Percentiles rank a stretch among this genome's conserved stretches.
Evolutionary conservation across 2,888 invertebrate genomes (phyloP).

Genomic region (Prenolepis imparis): DNA sequence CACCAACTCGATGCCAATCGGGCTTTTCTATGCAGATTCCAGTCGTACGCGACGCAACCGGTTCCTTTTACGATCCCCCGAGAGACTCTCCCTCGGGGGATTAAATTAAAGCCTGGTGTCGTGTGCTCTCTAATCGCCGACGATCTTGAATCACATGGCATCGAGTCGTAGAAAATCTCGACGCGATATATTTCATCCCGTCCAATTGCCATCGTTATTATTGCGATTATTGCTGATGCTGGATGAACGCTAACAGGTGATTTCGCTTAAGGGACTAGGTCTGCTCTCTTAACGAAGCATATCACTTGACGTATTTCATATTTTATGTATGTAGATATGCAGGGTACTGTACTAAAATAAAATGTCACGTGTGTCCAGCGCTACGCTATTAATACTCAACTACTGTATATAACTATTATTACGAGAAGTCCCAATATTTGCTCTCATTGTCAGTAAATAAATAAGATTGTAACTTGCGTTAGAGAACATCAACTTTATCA

Average conservation of each 20-base stretch:
- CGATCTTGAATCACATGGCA: constrained; percentile 64
- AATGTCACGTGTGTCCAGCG: not conserved
- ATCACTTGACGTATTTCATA: constrained; percentile 4
- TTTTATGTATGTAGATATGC: constrained; percentile 14
- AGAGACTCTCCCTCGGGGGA: constrained; percentile 60
- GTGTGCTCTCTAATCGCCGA: constrained; percentile 66
- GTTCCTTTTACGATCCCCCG: constrained; percentile 69
- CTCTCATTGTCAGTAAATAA: not conserved
- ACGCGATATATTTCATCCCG: constrained; percentile 63
- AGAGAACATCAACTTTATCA: not conserved
- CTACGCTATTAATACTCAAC: constrained; percentile 11
- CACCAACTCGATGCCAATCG: constrained; percentile 16
- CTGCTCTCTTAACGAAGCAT: constrained; percentile 25
- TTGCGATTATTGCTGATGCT: constrained; percentile 41
- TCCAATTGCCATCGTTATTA: constrained; percentile 46
- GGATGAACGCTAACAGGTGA: constrained; percentile 38
- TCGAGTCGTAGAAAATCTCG: constrained; percentile 50
- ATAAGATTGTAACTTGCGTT: not conserved
- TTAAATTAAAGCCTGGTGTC: constrained; percentile 74
- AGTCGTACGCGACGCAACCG: constrained; percentile 71
- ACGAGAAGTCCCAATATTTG: not conserved
- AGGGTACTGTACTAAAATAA: constrained; percentile 2
- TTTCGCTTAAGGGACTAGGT: not conserved
- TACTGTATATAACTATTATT: not conserved
- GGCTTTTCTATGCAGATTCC: constrained; percentile 61